These are phyloP conservation scores for Centropristis striata DNA, from an alignment of 2,113 vertebrate genomes.

Conservation along the genomic window DNA sequence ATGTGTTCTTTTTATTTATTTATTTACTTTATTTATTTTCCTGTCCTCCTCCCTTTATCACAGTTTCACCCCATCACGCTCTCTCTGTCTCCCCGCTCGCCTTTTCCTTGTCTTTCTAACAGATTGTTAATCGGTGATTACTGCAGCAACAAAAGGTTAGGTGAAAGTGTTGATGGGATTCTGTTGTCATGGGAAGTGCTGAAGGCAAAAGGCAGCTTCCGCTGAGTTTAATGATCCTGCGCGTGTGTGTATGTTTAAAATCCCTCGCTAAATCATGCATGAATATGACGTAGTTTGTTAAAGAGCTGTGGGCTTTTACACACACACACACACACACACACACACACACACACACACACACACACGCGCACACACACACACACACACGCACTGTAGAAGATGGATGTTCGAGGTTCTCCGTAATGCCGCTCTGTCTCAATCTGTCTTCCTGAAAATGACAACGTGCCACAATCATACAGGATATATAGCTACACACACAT, in stretches of 20 bases:
- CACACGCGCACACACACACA: not conserved
- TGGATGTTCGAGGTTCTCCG: conserved; percentile 54
- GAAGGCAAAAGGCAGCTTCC: conserved; percentile 64
- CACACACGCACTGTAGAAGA: conserved; percentile 40
- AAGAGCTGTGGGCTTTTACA: conserved; percentile 45
- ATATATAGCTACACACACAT: conserved; percentile 45
- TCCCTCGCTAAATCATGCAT: conserved; percentile 66
- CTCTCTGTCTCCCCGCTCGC: not conserved
- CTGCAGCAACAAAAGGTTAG: conserved; percentile 74
- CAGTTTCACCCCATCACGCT: conserved; percentile 22
- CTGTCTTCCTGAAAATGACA: conserved; percentile 67
- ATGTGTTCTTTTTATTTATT: conserved; percentile 36
- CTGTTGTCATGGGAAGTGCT: conserved; percentile 74
- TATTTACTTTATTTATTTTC: conserved; percentile 54
- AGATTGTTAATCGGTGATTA: conserved; percentile 77
- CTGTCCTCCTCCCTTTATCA: conserved; percentile 32
- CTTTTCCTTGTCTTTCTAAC: conserved; percentile 66
- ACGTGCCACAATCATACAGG: conserved; percentile 33
- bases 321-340: not conserved
- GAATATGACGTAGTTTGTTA: conserved; percentile 59
- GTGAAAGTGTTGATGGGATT: conserved; percentile 70
- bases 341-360: not conserved
- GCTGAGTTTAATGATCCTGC: conserved; percentile 63
- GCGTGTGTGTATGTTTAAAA: conserved; percentile 62
- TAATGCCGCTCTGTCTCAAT: conserved; percentile 64